phyloP scores from a whole-genome alignment of 2,888 invertebrate species.

The Byasa hedistus region DNA sequence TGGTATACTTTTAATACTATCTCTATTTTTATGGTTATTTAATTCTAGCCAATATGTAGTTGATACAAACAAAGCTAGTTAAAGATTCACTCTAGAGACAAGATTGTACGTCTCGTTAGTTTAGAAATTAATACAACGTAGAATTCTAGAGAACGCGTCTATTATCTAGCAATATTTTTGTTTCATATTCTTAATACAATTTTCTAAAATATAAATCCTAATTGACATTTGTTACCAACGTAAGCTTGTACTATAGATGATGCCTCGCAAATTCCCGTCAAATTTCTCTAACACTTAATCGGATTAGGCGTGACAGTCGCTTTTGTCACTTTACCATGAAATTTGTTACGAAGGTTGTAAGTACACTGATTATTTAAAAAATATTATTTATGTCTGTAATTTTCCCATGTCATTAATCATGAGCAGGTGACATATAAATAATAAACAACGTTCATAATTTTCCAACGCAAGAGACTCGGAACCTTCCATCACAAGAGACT shows the following conservation, averaged over 20 bases:
- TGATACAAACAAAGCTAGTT: no score
- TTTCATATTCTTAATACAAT: no score
- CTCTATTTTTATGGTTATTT: no score
- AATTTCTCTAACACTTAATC: slow-evolving; percentile 17
- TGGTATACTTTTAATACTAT: no score
- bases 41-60: no score
- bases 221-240: slow-evolving; percentile 10
- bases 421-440: neutral
- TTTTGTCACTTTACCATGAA: slow-evolving; percentile 17
- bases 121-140: no score
- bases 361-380: slow-evolving; percentile 14
- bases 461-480: slow-evolving; percentile 5
- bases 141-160: no score
- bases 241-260: neutral
- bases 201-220: neutral
- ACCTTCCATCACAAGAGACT: neutral
- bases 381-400: neutral
- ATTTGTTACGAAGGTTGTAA: slow-evolving; percentile 18
- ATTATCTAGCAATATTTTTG: no score
- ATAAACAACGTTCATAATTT: no score
- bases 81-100: no score
- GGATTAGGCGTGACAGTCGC: slow-evolving; percentile 9
- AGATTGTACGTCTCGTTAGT: no score
- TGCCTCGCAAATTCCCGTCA: slow-evolving; percentile 19
- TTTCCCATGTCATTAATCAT: neutral